Evolutionary conservation across 2,113 vertebrate species (phyloP), one percentile per base, ranked within the genome.

Genomic region (Salvelinus namaycush): DNA sequence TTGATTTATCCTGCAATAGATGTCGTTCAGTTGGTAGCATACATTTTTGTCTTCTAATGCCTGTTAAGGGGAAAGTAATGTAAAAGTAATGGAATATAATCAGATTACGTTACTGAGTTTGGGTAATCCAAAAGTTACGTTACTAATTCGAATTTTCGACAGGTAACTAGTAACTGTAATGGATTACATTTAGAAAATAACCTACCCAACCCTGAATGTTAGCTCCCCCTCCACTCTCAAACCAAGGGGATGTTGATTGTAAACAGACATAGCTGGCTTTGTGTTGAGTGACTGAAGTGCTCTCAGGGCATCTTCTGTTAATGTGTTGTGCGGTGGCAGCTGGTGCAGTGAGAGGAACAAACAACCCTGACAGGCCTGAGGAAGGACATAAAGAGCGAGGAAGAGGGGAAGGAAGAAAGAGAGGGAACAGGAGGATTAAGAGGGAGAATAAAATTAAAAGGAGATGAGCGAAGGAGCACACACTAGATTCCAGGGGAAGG

Each of bases 301-400:
- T 14, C 75, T 59, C 75, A 70, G 77, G 75, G 72, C 71, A 68
- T 81, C 67, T 14, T 31, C 20, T 49, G 16, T 57, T 26, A 44
- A 44, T 44, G 39, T 44, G 39, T 44, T 44, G 39, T 39, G 39
- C 8, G 8, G 39, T 44, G 39, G 39, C 39, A 80, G 78, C 14
- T 80, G 78, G 8, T 80, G 83, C 72, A 82, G 64, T 69, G 70
- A 79, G 49, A 1, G 34, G 26, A 34, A 48, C 59, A 59, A 70
- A 86, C 74, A 69, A 75, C 81, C 75, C 76, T 44, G 75, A 79
- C 65, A 72, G 69, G 24, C 9, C 24, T 29, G 68, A 59, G 73
- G 70, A 26, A 22, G 59, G 39, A 44, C 39, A 44, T 9, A 44
- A 44, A 44, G 24, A 26, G 13, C 1, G 24, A 65, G 24, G 1